These are phyloP conservation scores for Heterodera schachtii DNA, from an alignment of 1,140 invertebrate species.

Conservation along the genomic window DNA sequence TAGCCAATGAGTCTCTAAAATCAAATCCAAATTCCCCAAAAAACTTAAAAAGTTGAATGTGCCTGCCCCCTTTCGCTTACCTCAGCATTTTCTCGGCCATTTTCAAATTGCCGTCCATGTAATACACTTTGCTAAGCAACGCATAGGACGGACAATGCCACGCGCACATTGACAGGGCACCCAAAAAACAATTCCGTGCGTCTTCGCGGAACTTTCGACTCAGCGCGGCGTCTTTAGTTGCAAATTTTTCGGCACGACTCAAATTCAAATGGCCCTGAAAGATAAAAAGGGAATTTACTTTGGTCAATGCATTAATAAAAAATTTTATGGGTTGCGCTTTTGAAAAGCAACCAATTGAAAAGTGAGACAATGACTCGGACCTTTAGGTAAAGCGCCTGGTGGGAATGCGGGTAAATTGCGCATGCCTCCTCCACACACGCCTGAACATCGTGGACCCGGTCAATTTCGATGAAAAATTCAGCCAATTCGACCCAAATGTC, in stretches of 20 bases:
- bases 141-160: conserved; percentile 53
- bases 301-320: no score
- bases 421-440: conserved; percentile 64
- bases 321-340: no score
- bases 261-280: conserved; percentile 54
- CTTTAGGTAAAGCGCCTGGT: conserved; percentile 64
- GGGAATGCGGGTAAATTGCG: conserved; percentile 58
- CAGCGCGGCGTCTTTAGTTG: conserved; percentile 18
- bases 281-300: conserved; percentile 31
- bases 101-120: conserved; percentile 51
- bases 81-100: conserved; percentile 64
- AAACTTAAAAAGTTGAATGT: not conserved
- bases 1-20: conserved; percentile 57
- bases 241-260: conserved; percentile 46
- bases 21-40: not conserved
- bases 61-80: conserved; percentile 20
- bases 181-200: conserved; percentile 55
- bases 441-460: conserved; percentile 53
- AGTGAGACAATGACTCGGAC: conserved; percentile 10
- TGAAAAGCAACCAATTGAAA: conserved; percentile 27
- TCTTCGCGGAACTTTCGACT: conserved; percentile 40
- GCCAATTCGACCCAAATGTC: conserved; percentile 64
- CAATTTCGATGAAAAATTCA: conserved; percentile 59
- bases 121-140: conserved; percentile 51
- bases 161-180: conserved; percentile 56